Base-by-base conservation (phyloP, 1,140 invertebrate genomes). In the Drosophila sucinea region DNA sequence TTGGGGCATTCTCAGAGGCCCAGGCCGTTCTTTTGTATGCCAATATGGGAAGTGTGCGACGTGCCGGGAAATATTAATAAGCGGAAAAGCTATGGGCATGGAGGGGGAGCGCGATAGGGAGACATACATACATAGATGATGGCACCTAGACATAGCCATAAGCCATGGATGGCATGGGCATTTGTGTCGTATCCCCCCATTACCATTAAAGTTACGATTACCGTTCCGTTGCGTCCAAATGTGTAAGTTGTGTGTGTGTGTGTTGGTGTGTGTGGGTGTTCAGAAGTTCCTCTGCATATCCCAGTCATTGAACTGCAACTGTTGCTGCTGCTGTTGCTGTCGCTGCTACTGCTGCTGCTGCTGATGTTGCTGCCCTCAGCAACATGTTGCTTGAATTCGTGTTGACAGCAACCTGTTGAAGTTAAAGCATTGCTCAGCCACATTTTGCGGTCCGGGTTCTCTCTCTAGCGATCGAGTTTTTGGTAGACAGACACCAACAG, bases 1-100 rank as follows among this genome's bases (percentile, higher is more conserved):
- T 23, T 6, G 7, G 11, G 6, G 25, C 25, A 10, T 10, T 10
- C 3, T 11, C 44, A 51, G 8, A 27, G 44, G 23, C 23, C 23
- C 8, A 38, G 17, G 30, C 3, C 51, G n/a, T 27, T 56, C 68
- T 84, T 84, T 77, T 57, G 57, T 79, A 79, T 79, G 77, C 73
- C 70, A 73, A 78, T 70, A 64, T 64, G 67, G 77, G 65, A 75
- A 71, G 54, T 64, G 60, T 17, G 41, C 44, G 44, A 86, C 83
- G 83, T 86, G 83, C 79, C 73, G 58, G 84, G 83, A 83, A 86
- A 86, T 77, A 77, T 87, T 86, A 87, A 86, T 86, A 86, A 83
- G 83, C 83, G 83, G 84, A 86, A 86, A 83, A 82, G 72, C 83
- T 77, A 77, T 73, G 67, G 35, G 17, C 17, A 17, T 17, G 17